Conservation (phyloP, 2,113 vertebrate species). For the Percopsis transmontana region DNA sequence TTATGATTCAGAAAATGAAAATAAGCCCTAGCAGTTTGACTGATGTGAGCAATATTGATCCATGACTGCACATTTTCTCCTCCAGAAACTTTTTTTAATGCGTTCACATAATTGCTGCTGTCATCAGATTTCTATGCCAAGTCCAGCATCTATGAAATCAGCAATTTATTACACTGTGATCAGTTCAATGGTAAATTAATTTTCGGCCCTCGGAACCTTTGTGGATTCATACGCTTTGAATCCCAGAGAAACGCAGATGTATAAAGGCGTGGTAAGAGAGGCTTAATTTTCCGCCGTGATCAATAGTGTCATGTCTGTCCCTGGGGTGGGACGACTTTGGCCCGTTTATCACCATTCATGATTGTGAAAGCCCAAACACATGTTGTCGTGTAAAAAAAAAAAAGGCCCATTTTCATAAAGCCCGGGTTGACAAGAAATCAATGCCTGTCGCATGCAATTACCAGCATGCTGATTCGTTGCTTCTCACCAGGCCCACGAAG, state of each 20-base stretch:
- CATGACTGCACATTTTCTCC: neutral
- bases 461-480: conserved; percentile 73
- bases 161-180: conserved; percentile 37
- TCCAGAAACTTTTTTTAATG: conserved; percentile 41
- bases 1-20: conserved; percentile 37
- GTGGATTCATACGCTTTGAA: conserved; percentile 12
- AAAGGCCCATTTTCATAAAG: conserved; percentile 65
- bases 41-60: conserved; percentile 48
- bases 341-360: conserved; percentile 41
- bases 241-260: neutral
- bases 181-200: conserved; percentile 30
- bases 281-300: conserved; percentile 28
- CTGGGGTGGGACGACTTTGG: conserved; percentile 13
- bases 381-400: conserved; percentile 32
- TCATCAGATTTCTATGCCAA: conserved; percentile 50
- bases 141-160: conserved; percentile 38
- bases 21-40: conserved; percentile 8
- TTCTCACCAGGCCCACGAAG: conserved; percentile 63
- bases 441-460: conserved; percentile 76
- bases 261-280: neutral
- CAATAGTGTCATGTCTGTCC: conserved; percentile 36
- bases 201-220: conserved; percentile 13
- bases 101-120: conserved; percentile 49
- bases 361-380: conserved; percentile 46
- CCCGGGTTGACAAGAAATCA: conserved; percentile 71